Evolutionary conservation across 2,888 invertebrate genomes (phyloP).

Genomic region (Autographa gamma): DNA sequence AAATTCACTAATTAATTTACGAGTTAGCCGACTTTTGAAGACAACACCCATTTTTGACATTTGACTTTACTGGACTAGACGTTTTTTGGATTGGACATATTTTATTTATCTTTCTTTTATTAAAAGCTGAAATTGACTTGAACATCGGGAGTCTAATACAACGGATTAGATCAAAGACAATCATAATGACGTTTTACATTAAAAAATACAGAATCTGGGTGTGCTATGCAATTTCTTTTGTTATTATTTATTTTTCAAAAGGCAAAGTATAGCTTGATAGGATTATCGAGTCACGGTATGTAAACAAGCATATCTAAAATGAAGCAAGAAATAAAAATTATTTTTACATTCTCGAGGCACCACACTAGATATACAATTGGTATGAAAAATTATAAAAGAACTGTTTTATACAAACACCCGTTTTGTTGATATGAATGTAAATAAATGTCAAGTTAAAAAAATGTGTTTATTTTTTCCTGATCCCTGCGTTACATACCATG

Average conservation of each 20-base stretch:
- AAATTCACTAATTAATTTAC: conserved; percentile 6
- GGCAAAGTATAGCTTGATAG: conserved; percentile 54
- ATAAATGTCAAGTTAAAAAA: conserved; percentile 89
- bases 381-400: conserved; percentile 81
- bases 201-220: conserved; percentile 47
- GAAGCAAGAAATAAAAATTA: conserved; percentile 76
- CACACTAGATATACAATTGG: conserved; percentile 83
- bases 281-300: conserved; percentile 68
- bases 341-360: conserved; percentile 85
- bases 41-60: background rate
- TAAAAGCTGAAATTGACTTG: conserved; percentile 32
- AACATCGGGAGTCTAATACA: conserved; percentile 21
- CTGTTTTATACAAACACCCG: conserved; percentile 89
- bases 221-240: conserved; percentile 27
- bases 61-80: conserved; percentile 11
- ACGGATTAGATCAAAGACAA: conserved; percentile 28
- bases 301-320: conserved; percentile 74
- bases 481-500: background rate
- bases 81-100: conserved; percentile 19
- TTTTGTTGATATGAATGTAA: conserved; percentile 90
- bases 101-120: conserved; percentile 17
- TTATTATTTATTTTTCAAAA: conserved; percentile 42
- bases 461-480: conserved; percentile 58
- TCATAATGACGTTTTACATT: conserved; percentile 16
- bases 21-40: conserved; percentile 35